Percentiles rank a stretch among this genome's conserved stretches.
These are phyloP conservation scores for Willisornis vidua DNA, from an alignment of 2,113 vertebrate genomes.

Conservation along the genomic window DNA sequence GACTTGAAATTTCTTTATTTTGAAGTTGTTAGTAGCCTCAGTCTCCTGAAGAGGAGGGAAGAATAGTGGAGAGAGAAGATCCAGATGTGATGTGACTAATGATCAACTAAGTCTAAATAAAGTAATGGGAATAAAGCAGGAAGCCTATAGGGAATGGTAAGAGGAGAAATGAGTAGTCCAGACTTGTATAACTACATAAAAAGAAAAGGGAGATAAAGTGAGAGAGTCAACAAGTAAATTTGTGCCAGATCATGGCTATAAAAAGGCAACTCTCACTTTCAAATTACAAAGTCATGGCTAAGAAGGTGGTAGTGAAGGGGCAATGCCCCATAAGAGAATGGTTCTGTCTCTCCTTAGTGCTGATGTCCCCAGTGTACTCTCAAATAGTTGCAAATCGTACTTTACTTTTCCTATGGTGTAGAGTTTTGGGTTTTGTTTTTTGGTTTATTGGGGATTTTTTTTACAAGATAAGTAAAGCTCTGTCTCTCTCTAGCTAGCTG, in stretches of 20 bases:
- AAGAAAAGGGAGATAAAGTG: neutral
- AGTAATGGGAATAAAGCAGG: neutral
- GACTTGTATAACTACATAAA: neutral
- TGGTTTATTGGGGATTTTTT: neutral
- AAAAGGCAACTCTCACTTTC: neutral
- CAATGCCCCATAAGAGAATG: rapidly evolving
- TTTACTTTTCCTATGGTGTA: neutral
- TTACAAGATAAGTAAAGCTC: neutral
- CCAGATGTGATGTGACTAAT: neutral
- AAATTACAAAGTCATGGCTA: neutral
- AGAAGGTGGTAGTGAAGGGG: neutral
- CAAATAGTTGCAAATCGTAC: neutral
- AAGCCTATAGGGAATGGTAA: neutral
- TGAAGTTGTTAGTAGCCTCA: neutral
- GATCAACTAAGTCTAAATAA: neutral
- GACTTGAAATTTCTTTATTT: neutral
- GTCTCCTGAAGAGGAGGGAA: neutral
- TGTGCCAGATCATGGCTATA: neutral
- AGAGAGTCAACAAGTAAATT: neutral
- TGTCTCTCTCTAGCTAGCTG: neutral
- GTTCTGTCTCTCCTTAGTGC: neutral
- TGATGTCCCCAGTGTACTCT: neutral
- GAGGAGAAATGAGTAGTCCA: neutral
- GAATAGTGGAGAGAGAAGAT: neutral
- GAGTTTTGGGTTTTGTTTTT: neutral